Conservation (phyloP, 2,797 vertebrate species). For the Sebastes melanostomus region DNA sequence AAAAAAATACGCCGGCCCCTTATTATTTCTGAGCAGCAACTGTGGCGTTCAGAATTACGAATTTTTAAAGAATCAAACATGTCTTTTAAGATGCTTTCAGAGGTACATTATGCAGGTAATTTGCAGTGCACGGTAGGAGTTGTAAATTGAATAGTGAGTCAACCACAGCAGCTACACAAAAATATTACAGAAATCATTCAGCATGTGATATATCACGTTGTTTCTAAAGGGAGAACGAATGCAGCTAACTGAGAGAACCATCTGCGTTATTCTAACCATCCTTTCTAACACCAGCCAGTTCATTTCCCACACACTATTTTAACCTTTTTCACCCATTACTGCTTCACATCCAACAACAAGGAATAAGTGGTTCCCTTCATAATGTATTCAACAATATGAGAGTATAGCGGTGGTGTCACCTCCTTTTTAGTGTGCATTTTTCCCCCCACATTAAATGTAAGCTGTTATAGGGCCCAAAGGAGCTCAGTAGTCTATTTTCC, state of each 20-base stretch:
- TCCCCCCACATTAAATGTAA: slow-evolving; percentile 76
- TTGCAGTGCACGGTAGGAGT: not conserved
- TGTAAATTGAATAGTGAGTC: slow-evolving; percentile 21
- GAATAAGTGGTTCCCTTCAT: slow-evolving; percentile 43
- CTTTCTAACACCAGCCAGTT: slow-evolving; percentile 6
- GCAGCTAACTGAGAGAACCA: not conserved
- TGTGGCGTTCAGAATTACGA: slow-evolving; percentile 7
- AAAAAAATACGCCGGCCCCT: not conserved
- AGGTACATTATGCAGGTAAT: slow-evolving; percentile 13
- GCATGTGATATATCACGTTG: slow-evolving; percentile 13
- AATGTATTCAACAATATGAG: slow-evolving; percentile 64
- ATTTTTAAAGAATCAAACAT: slow-evolving; percentile 4
- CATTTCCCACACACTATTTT: not conserved
- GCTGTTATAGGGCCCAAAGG: slow-evolving; percentile 83
- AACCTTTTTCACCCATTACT: slow-evolving; percentile 30
- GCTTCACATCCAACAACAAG: slow-evolving; percentile 37
- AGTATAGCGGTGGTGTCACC: slow-evolving; percentile 68
- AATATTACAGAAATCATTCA: not conserved
- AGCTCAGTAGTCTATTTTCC: slow-evolving; percentile 82
- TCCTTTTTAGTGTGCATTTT: slow-evolving; percentile 75
- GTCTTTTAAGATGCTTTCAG: slow-evolving; percentile 3
- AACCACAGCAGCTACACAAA: not conserved
- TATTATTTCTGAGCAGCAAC: not conserved
- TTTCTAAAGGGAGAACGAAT: slow-evolving; percentile 1
- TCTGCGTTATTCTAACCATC: slow-evolving; percentile 5